A percentile compares a stretch with the other conserved stretches of the same genome.
Evolutionary conservation across 2,888 invertebrate species (phyloP).

Genomic region (Steinernema scapterisci): DNA sequence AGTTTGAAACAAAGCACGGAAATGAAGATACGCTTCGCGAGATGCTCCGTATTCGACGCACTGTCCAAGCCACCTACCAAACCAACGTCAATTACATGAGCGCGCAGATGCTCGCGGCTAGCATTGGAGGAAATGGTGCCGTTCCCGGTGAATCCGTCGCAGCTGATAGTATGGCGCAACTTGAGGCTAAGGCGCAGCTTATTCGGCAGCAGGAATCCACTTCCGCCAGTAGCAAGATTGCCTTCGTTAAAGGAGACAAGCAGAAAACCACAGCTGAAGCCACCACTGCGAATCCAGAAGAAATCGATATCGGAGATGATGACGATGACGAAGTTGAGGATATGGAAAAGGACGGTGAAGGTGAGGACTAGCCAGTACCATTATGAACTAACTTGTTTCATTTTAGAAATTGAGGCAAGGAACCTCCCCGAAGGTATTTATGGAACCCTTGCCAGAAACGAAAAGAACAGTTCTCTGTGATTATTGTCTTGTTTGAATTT

Average conservation of each 20-base stretch:
- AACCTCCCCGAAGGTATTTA: slow-evolving; percentile 87
- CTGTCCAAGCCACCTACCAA: slow-evolving; percentile 77
- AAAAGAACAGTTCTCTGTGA: slow-evolving; percentile 33
- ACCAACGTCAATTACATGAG: slow-evolving; percentile 99
- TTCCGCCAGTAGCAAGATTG: slow-evolving; percentile 44
- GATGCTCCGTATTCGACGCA: slow-evolving; percentile 76
- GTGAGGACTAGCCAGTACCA: not conserved
- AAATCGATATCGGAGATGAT: slow-evolving; percentile 68
- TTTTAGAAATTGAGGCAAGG: slow-evolving; percentile 77
- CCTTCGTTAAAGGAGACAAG: slow-evolving; percentile 76
- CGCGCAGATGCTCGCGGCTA: slow-evolving; percentile 88
- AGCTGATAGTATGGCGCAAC: slow-evolving; percentile 84
- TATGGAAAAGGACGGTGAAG: slow-evolving; percentile 60
- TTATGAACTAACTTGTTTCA: not conserved
- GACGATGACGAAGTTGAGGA: slow-evolving; percentile 62
- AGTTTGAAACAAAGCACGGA: slow-evolving; percentile 97
- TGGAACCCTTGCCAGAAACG: slow-evolving; percentile 72
- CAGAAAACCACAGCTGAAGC: slow-evolving; percentile 59
- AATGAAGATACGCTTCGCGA: slow-evolving; percentile 99
- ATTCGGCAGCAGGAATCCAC: slow-evolving; percentile 53
- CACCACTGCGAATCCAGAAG: slow-evolving; percentile 69
- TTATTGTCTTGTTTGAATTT: not conserved
- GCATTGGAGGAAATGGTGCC: slow-evolving; percentile 48
- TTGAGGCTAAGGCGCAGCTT: slow-evolving; percentile 79
- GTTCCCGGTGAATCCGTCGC: slow-evolving; percentile 77